phyloP scores from a whole-genome alignment of 2,113 vertebrate genomes.

The Tyto alba region DNA sequence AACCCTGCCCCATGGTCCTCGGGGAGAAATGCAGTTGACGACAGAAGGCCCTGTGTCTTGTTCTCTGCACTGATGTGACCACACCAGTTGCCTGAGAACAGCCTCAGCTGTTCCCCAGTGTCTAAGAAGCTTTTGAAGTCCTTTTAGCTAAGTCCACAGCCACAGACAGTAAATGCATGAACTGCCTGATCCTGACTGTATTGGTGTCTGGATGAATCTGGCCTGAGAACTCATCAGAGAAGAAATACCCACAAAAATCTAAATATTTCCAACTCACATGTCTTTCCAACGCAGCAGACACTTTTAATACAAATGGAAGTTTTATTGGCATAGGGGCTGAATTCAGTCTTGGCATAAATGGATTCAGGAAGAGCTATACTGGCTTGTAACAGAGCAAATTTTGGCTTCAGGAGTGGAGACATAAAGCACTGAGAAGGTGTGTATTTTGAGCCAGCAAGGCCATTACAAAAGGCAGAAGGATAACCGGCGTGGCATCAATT shows the following conservation, averaged over 20 bases:
- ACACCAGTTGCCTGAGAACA: not conserved
- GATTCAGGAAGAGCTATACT: not conserved
- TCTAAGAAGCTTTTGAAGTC: not conserved
- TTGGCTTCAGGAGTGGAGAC: not conserved
- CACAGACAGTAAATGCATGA: not conserved
- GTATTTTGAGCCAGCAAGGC: not conserved
- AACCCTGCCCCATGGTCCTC: not conserved
- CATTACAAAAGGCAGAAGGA: not conserved
- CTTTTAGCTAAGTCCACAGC: not conserved
- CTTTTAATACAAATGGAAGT: constrained; percentile 28
- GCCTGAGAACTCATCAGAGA: not conserved
- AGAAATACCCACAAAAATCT: not conserved
- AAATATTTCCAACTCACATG: not conserved
- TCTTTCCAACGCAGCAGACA: not conserved
- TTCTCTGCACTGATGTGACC: not conserved
- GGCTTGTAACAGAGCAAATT: not conserved
- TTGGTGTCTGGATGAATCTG: not conserved
- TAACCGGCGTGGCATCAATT: not conserved
- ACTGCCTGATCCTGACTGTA: not conserved
- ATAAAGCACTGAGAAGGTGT: not conserved
- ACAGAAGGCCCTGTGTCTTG: not conserved
- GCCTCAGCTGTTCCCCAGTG: not conserved
- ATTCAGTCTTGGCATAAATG: not conserved
- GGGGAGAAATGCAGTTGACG: not conserved
- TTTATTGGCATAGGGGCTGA: constrained; percentile 11